Base-by-base conservation (phyloP, 2,797 vertebrate genomes). In the Oreonectes daqikongensis region DNA sequence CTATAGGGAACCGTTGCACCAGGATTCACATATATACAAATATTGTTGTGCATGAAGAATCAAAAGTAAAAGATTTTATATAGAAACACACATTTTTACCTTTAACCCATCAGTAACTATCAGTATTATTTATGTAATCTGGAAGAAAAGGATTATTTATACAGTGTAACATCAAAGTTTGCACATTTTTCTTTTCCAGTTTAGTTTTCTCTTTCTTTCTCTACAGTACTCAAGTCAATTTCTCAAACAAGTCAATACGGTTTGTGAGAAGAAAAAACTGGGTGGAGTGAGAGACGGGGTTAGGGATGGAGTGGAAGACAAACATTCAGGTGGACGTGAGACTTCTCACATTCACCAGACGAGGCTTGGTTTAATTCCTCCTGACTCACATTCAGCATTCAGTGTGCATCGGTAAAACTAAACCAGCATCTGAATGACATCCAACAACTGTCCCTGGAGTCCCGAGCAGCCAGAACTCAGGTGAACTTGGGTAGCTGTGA, bases 291-390 rank as follows among this genome's bases (percentile, higher is more conserved):
- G 11, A 64, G 30, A 20, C 20, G 32, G 14, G 26, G 50, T 55
- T 38, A 20, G 74, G 44, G 48, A 70, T 70, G 22, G 42, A 55
- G 44, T 55, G 38, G 50, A 55, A 28, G 42, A 67, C 40, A 32
- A 22, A 64, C 70, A 52, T 18, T 69, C 38, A 70, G 71, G 75
- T 73, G 71, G 28, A 81, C 32, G 65, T 81, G 80, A 66, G n/a
- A 72, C 28, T 75, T 61, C 48, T 78, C 80, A 78, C 80, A 53
- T 75, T 73, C 77, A 35, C 60, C 38, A 24, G 5, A 79, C 32
- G 52, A 32, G 59, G 46, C 65, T 44, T n/a, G 32, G 53, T 26
- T 59, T 40, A 20, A 20, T 53, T 24, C 46, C 11, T 42, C 30
- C 18, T 46, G 24, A 28, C 24, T 9, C 24, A 18, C 22, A 22